phyloP scores from a whole-genome alignment of 2,797 vertebrate genomes.

The Anguilla marmorata region DNA sequence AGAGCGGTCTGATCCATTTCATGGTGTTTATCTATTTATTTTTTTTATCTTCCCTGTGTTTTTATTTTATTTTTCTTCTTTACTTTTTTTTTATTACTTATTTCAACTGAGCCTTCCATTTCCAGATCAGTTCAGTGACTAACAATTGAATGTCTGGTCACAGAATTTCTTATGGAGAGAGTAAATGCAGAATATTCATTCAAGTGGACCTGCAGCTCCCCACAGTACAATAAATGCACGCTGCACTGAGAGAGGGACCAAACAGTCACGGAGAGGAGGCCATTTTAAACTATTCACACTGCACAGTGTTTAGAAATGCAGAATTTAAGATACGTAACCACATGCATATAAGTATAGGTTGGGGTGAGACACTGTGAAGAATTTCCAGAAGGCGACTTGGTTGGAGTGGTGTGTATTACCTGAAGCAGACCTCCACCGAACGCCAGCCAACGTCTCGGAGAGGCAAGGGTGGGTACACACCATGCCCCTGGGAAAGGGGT shows the following conservation, averaged over 20 bases:
- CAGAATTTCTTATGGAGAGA: slow-evolving; percentile 10
- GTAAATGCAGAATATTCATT: neutral
- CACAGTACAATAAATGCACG: neutral
- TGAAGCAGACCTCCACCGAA: slow-evolving; percentile 35
- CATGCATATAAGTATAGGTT: neutral
- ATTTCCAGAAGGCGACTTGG: slow-evolving; percentile 19
- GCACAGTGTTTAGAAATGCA: neutral
- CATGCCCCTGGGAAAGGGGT: neutral
- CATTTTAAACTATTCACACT: neutral
- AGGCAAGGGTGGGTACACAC: slow-evolving; percentile 26
- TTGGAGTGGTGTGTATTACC: slow-evolving; percentile 7
- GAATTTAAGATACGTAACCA: neutral
- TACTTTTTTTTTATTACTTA: neutral
- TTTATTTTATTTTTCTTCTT: neutral
- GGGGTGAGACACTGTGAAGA: neutral
- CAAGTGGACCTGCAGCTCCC: neutral
- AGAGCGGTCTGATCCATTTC: slow-evolving; percentile 17
- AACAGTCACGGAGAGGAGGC: neutral
- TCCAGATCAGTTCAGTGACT: slow-evolving; percentile 1
- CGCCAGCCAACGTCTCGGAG: slow-evolving; percentile 56
- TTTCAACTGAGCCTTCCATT: neutral
- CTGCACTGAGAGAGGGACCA: slow-evolving; percentile 1
- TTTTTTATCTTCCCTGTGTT: neutral
- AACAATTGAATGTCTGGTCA: slow-evolving; percentile 15
- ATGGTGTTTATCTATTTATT: slow-evolving; percentile 24